Conservation (phyloP, 1,140 invertebrate species). For the Adelges cooleyi region DNA sequence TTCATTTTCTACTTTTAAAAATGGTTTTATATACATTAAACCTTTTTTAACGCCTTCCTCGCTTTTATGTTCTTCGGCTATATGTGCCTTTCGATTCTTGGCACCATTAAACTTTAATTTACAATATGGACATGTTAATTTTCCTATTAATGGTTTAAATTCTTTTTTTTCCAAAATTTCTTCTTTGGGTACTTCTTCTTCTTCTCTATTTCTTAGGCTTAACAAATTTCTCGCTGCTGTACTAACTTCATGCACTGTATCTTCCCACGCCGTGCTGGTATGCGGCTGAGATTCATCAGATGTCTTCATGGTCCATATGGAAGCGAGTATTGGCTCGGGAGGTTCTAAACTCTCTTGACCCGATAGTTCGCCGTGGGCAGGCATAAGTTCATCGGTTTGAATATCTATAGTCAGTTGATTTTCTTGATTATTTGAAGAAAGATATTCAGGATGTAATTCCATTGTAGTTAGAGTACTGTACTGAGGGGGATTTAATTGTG, state of each 20-base stretch:
- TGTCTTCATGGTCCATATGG: constrained; percentile 20
- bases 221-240: constrained; percentile 12
- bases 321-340: constrained; percentile 10
- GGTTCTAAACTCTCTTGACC: constrained; percentile 60
- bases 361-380: constrained; percentile 64
- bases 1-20: constrained; percentile 1
- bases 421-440: constrained; percentile 9
- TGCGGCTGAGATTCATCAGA: constrained; percentile 14
- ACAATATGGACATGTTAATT: constrained; percentile 39
- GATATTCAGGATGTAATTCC: constrained; percentile 11
- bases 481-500: constrained; percentile 17
- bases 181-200: constrained; percentile 22
- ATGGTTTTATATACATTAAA: constrained; percentile 13
- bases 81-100: constrained; percentile 27
- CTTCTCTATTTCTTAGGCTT: constrained; percentile 12
- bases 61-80: constrained; percentile 22
- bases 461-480: constrained; percentile 21
- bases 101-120: constrained; percentile 44
- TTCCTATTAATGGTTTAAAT: constrained; percentile 5
- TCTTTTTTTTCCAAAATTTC: constrained; percentile 20
- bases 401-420: constrained; percentile 45
- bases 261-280: constrained; percentile 15
- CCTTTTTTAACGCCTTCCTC: constrained; percentile 20
- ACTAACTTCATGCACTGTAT: constrained; percentile 14
- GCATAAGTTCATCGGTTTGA: constrained; percentile 70